Evolutionary conservation across 2,888 invertebrate genomes (phyloP).

Genomic region (Orchestes rusci): DNA sequence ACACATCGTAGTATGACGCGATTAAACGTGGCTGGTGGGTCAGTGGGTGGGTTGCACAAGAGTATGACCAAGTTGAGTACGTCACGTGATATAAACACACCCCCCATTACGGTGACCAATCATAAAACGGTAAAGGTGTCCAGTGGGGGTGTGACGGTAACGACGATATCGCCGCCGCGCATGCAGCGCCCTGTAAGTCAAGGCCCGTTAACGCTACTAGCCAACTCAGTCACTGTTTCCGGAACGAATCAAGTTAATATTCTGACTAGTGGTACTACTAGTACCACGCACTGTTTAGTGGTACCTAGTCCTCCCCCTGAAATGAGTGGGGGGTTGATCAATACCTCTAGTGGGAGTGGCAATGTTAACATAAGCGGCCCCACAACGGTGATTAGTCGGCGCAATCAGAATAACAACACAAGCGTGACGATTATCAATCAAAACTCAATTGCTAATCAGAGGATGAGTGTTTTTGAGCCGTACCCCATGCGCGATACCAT

Average conservation of each 20-base stretch:
- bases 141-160: conserved; percentile 58
- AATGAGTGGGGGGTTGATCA: too few species aligned
- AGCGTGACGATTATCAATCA: conserved; percentile 64
- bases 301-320: conserved; percentile 26
- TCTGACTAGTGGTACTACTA: conserved; percentile 35
- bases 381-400: conserved; percentile 54
- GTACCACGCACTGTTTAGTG: conserved; percentile 40
- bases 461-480: conserved; percentile 82
- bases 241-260: conserved; percentile 42
- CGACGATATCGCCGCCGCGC: conserved; percentile 51
- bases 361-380: conserved; percentile 53
- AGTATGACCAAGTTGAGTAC: conserved; percentile 77
- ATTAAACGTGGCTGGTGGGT: conserved; percentile 67
- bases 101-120: conserved; percentile 45
- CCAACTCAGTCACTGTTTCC: conserved; percentile 38
- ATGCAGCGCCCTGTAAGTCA: conserved; percentile 48
- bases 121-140: too few species aligned
- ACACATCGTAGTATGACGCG: conserved; percentile 68
- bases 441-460: conserved; percentile 40
- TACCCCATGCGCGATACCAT: conserved; percentile 89
- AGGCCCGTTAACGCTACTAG: conserved; percentile 45
- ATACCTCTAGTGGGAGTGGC: too few species aligned
- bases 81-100: conserved; percentile 49
- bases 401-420: conserved; percentile 53
- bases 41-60: conserved; percentile 71